phyloP scores from a whole-genome alignment of 1,140 invertebrate genomes.

The Mya arenaria region DNA sequence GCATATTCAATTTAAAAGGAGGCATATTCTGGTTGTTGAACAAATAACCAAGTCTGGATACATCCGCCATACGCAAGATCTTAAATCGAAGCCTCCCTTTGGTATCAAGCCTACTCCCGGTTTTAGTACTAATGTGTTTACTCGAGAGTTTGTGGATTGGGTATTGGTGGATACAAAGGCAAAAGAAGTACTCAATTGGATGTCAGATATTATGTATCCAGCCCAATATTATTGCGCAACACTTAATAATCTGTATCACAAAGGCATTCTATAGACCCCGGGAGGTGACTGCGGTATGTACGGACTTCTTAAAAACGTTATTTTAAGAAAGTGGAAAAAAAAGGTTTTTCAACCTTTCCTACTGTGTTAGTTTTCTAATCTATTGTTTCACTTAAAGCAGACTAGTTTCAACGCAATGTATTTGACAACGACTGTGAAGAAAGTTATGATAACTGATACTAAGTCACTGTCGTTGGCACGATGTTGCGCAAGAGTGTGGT shows the following conservation, averaged over 20 bases:
- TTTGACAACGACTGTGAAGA: no score
- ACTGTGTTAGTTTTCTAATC: no score
- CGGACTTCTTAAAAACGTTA: no score
- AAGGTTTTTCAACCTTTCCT: no score
- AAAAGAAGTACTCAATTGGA: constrained; percentile 69
- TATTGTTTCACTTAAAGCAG: no score
- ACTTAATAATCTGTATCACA: constrained; percentile 65
- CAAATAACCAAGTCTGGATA: constrained; percentile 7
- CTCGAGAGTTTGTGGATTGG: constrained; percentile 69
- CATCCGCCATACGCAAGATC: constrained; percentile 25
- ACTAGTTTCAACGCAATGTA: no score
- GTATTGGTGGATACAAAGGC: constrained; percentile 61
- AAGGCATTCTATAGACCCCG: constrained; percentile 64
- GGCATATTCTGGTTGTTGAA: constrained; percentile 25
- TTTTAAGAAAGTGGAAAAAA: no score
- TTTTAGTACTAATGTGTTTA: constrained; percentile 70
- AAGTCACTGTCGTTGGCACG: no score
- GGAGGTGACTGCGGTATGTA: constrained; percentile 65
- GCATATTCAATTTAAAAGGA: constrained; percentile 21
- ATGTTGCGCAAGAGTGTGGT: no score
- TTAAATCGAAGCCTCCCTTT: constrained; percentile 59
- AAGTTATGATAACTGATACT: no score
- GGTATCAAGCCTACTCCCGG: constrained; percentile 71
- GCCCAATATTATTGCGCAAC: constrained; percentile 76
- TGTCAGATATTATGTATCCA: constrained; percentile 67